Conservation (phyloP, 2,888 invertebrate species). For the Drosophila infuscata region DNA sequence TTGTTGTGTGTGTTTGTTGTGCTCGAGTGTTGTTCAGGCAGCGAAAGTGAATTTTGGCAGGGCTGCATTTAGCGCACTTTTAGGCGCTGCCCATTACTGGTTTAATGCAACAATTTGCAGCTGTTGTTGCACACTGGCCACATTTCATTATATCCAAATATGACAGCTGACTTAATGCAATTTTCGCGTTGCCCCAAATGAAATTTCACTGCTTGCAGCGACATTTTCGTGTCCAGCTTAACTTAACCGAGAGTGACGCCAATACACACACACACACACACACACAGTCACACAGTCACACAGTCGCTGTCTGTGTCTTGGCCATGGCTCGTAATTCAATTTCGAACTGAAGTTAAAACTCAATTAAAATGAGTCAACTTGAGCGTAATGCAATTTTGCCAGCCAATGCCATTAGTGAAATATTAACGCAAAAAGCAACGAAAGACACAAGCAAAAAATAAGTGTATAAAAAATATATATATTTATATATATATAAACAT, state of each 20-base stretch:
- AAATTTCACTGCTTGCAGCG: slow-evolving; percentile 52
- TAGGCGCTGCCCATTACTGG: slow-evolving; percentile 34
- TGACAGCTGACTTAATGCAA: slow-evolving; percentile 75
- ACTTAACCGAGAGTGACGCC: slow-evolving; percentile 23
- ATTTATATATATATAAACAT: background rate
- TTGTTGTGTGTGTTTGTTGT: slow-evolving; percentile 23
- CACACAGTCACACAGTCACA: too few species aligned
- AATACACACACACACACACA: slow-evolving; percentile 21
- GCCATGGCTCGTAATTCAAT: slow-evolving; percentile 77
- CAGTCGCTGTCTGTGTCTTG: slow-evolving; percentile 45
- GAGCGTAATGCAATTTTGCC: slow-evolving; percentile 80
- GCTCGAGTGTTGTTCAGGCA: slow-evolving; percentile 16
- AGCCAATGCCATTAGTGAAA: slow-evolving; percentile 82
- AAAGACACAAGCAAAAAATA: slow-evolving; percentile 33
- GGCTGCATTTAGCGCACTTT: slow-evolving; percentile 49
- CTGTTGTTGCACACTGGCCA: slow-evolving; percentile 44
- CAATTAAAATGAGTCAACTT: slow-evolving; percentile 82
- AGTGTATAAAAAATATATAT: slow-evolving; percentile 20
- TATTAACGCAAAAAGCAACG: slow-evolving; percentile 73
- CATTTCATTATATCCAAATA: slow-evolving; percentile 58
- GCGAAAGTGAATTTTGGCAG: slow-evolving; percentile 54
- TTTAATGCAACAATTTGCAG: slow-evolving; percentile 36
- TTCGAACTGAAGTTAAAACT: slow-evolving; percentile 82
- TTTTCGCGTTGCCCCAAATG: slow-evolving; percentile 56
- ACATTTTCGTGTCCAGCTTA: slow-evolving; percentile 54